Evolutionary conservation across 2,113 vertebrate species (phyloP), one percentile per base, ranked within the genome.

Genomic region (Formicarius rufipectus): DNA sequence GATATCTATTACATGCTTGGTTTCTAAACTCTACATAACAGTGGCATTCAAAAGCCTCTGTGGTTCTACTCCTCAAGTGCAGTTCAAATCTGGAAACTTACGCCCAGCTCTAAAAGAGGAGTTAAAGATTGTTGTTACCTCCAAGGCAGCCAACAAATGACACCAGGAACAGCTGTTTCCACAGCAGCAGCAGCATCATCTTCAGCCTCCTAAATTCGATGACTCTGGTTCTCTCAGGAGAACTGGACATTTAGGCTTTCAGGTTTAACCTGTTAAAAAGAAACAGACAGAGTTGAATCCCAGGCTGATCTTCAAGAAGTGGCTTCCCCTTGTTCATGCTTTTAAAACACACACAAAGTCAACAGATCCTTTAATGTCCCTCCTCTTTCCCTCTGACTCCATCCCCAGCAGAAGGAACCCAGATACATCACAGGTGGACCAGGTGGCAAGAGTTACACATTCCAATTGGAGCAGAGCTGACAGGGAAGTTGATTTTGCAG

Each of bases 111-210:
- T 59, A 31, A 91, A 67, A 40, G 71, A 30, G 24, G 84, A 85
- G 50, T 82, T 60, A 49, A 64, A 96, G 69, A 94, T 88, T 7
- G 66, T 2, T 96, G 96, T 99, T 99, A 99, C 99, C 99, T 99
- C 98, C 98, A 91, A 99, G 97, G 98, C 99, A 99, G 98, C 98
- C 98, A 94, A 98, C 96, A 98, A 99, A 97, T 79, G 98, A 98
- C 94, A 99, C 97, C 95, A 99, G 98, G 97, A 99, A 94, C 98
- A 99, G 97, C 97, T 98, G 99, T 98, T 98, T 98, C 99, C 99
- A 99, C 98, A 98, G 98, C 96, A 99, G 99, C 98, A 98, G 97
- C 99, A 99, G 99, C 98, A 98, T 97, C 99, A 99, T 99, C 98
- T 98, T 99, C 98, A 98, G 97, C 95, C 96, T 87, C 98, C 97